phyloP scores from a whole-genome alignment of 2,113 vertebrate species.

The Colaptes auratus region DNA sequence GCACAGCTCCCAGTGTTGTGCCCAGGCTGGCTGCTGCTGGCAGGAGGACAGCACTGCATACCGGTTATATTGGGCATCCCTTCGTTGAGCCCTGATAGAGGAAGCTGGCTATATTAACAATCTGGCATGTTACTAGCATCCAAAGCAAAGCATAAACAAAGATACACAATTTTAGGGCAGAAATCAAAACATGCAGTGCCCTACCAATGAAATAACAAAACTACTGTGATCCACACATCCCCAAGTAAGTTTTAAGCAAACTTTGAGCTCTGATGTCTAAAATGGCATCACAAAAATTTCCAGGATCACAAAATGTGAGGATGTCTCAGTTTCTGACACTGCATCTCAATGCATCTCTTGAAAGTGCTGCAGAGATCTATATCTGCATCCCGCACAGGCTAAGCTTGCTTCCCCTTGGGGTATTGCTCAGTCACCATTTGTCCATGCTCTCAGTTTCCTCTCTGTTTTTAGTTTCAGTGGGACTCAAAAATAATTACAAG shows the following conservation, averaged over 20 bases:
- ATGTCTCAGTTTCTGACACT: not conserved
- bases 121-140: not conserved
- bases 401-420: too few species aligned
- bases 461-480: not conserved
- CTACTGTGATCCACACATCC: not conserved
- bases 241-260: not conserved
- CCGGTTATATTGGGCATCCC: not conserved
- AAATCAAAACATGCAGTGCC: not conserved
- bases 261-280: not conserved
- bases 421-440: not conserved
- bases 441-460: not conserved
- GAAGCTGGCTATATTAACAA: not conserved
- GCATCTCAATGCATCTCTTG: not conserved
- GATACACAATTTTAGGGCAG: not conserved
- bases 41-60: not conserved
- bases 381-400: not conserved
- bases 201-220: not conserved
- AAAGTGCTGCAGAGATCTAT: not conserved
- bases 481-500: not conserved
- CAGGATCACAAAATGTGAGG: not conserved
- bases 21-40: not conserved
- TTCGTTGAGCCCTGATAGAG: not conserved
- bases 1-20: too few species aligned
- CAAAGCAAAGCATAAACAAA: not conserved
- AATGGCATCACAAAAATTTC: not conserved